A percentile compares a stretch with the other conserved stretches of the same genome.
phyloP scores from a whole-genome alignment of 2,888 invertebrate genomes.

The Enchytraeus crypticus region DNA sequence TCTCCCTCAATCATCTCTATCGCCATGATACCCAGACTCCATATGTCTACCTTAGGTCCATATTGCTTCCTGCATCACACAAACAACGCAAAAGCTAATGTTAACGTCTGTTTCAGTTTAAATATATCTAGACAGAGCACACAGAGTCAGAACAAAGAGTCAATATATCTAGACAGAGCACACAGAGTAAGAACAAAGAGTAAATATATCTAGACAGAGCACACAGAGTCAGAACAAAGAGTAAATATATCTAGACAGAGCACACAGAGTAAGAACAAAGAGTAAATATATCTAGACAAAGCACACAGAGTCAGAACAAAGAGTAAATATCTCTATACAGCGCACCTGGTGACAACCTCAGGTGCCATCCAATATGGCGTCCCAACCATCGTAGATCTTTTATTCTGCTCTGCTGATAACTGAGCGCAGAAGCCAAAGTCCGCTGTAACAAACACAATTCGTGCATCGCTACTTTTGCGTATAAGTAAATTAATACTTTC shows the following conservation, averaged over 20 bases:
- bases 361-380: slow-evolving; percentile 63
- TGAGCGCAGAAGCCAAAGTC: slow-evolving; percentile 99
- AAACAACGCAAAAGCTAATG: too few relatives aligned
- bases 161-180: not conserved
- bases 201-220: not conserved
- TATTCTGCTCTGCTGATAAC: slow-evolving; percentile 97
- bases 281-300: not conserved
- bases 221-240: not conserved
- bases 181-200: not conserved
- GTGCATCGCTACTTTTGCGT: not conserved
- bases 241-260: not conserved
- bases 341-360: slow-evolving; percentile 49
- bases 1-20: slow-evolving; percentile 99
- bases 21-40: slow-evolving; percentile 98
- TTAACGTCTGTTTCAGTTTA: not conserved
- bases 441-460: slow-evolving; percentile 45
- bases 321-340: too few relatives aligned
- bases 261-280: not conserved
- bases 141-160: not conserved
- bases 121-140: not conserved
- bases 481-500: too few relatives aligned
- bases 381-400: slow-evolving; percentile 98
- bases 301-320: not conserved
- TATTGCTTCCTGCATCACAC: slow-evolving; percentile 86
- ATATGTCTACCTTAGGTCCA: slow-evolving; percentile 95